phyloP scores from a whole-genome alignment of 2,888 invertebrate species.

The Ferdinandea cuprea region DNA sequence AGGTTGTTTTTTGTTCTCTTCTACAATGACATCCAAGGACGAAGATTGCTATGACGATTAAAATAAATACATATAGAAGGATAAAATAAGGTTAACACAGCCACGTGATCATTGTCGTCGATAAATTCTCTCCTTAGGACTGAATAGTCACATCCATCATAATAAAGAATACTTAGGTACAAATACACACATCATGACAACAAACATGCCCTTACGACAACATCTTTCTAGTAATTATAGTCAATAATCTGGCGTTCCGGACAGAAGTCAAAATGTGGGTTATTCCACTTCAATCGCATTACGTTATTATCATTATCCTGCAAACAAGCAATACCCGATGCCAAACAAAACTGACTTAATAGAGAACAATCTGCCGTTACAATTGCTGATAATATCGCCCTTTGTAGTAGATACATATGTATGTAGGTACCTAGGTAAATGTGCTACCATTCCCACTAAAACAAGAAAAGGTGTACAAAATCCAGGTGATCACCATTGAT shows the following conservation, averaged over 20 bases:
- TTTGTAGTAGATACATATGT: no score
- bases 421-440: no score
- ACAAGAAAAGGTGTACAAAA: conserved; percentile 67
- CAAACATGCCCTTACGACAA: not conserved
- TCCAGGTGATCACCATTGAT: conserved; percentile 71
- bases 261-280: conserved; percentile 56
- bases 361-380: conserved; percentile 67
- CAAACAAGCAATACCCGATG: no score
- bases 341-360: conserved; percentile 50
- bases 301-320: conserved; percentile 42
- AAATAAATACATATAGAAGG: no score
- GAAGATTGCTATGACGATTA: not conserved
- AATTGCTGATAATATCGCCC: conserved; percentile 49
- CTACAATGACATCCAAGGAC: not conserved
- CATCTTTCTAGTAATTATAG: conserved; percentile 2
- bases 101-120: no score
- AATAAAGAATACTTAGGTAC: not conserved
- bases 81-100: no score
- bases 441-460: conserved; percentile 24
- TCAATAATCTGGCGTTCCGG: conserved; percentile 41
- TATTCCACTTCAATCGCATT: conserved; percentile 31
- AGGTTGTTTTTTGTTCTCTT: no score
- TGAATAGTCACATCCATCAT: not conserved
- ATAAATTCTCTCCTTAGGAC: no score
- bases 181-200: not conserved